These are phyloP conservation scores for Eristalinus sepulchralis DNA, from an alignment of 2,888 invertebrate genomes.

Conservation along the genomic window DNA sequence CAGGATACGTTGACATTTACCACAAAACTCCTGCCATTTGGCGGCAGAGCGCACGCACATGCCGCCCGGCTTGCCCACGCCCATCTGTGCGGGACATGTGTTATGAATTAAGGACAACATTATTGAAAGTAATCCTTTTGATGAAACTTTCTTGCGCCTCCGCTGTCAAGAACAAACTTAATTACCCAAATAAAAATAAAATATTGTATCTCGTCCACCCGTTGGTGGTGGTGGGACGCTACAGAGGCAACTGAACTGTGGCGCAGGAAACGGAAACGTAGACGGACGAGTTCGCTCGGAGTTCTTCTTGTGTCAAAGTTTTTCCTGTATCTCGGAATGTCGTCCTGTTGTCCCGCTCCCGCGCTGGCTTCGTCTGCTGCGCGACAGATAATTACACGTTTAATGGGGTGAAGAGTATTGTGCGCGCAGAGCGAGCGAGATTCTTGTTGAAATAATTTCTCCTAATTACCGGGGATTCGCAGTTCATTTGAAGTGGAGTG, in stretches of 20 bases:
- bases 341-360: neutral
- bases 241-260: neutral
- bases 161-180: neutral
- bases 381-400: neutral
- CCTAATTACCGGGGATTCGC: conserved; percentile 62
- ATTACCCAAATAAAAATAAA: neutral
- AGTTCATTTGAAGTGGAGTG: conserved; percentile 47
- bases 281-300: neutral
- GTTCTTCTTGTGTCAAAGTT: neutral
- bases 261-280: neutral
- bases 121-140: conserved; percentile 6
- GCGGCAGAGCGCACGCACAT: neutral
- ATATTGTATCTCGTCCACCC: neutral
- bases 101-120: conserved; percentile 31
- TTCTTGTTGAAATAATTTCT: conserved; percentile 45
- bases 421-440: neutral
- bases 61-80: neutral
- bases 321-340: neutral
- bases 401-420: conserved; percentile 37
- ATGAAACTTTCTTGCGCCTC: conserved; percentile 1
- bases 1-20: neutral
- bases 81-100: conserved; percentile 10
- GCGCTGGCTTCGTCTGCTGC: neutral
- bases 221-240: neutral
- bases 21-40: neutral